Evolutionary conservation across 2,888 invertebrate species (phyloP), one percentile per base, ranked within the genome.

Genomic region (Coenonympha arcania): DNA sequence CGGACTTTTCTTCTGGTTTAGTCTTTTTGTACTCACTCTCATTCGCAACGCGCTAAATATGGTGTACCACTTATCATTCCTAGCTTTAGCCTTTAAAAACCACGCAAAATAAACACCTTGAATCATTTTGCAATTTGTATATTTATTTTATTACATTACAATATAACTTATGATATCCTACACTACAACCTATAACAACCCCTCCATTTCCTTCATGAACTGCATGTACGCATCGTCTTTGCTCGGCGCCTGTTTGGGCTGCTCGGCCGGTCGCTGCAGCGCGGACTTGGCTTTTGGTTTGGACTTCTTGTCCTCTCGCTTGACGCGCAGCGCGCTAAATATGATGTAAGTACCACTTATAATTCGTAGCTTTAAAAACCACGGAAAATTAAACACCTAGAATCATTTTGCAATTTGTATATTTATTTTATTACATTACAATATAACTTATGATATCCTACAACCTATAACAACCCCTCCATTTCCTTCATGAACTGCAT

Each of bases 401-500:
- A n/a, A n/a, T n/a, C n/a, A n/a, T n/a, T n/a, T n/a, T n/a, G n/a
- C n/a, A n/a, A n/a, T n/a, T n/a, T n/a, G 5, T 19, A 34, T 42
- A 31, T 19, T 43, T 31, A 31, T 22, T 33, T 31, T 19, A 5
- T 43, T 31, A 41, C 16, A 15, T 33, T 15, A n/a, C n/a, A n/a
- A n/a, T 16, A 43, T 22, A 6, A 15, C 43, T 31, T 43, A 43
- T 40, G 33, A 36, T 30, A 2, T 31, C n/a, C n/a, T n/a, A n/a
- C n/a, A 48, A 42, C 46, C 36, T 51, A 48, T 13, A 26, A 16
- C 18, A 49, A 39, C 5, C 94, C 96, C 71, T 97, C 93, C 96
- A 99, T 97, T 87, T 99, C 99, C 74, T 93, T 93, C 98, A 99
- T 98, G 74, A 99, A 99, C 76, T 96, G 95, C 88, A 96, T 93